Conservation (phyloP, 2,113 vertebrate genomes). For the Oncorhynchus masou region DNA sequence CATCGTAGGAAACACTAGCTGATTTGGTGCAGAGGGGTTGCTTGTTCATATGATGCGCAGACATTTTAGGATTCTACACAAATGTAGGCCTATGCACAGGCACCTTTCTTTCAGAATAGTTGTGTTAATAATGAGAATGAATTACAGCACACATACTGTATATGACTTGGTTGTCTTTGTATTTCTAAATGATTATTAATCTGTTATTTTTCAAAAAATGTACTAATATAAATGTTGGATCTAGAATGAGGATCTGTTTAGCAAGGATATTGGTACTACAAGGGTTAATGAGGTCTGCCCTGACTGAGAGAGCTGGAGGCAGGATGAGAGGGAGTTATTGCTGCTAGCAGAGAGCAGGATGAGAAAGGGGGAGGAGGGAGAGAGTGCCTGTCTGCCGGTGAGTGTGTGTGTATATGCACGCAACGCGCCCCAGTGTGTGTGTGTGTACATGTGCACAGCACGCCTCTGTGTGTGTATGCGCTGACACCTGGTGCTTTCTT, state of each 20-base stretch:
- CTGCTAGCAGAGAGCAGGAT: constrained; percentile 22
- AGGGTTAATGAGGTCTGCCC: constrained; percentile 60
- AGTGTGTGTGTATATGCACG: constrained; percentile 6
- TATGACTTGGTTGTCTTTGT: no score
- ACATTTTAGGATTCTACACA: background rate
- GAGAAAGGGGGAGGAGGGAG: constrained; percentile 22
- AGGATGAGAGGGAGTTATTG: constrained; percentile 33
- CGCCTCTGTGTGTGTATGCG: constrained; percentile 39
- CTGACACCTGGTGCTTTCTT: constrained; percentile 67
- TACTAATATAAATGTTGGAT: background rate
- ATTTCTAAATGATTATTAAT: background rate
- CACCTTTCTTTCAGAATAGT: no score
- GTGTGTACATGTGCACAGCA: constrained; percentile 23
- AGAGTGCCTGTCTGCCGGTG: constrained; percentile 51
- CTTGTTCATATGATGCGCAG: background rate
- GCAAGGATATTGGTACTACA: constrained; percentile 30
- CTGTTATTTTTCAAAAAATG: background rate
- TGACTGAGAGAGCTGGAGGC: constrained; percentile 32
- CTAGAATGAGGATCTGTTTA: background rate
- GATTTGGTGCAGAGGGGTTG: background rate
- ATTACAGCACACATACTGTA: background rate
- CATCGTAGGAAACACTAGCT: background rate
- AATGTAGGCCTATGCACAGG: background rate
- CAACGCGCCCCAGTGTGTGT: constrained; percentile 6
- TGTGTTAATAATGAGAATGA: no score